Percentiles rank a stretch among this genome's conserved stretches.
phyloP scores from a whole-genome alignment of 2,797 vertebrate species.

The Antennarius maculatus region DNA sequence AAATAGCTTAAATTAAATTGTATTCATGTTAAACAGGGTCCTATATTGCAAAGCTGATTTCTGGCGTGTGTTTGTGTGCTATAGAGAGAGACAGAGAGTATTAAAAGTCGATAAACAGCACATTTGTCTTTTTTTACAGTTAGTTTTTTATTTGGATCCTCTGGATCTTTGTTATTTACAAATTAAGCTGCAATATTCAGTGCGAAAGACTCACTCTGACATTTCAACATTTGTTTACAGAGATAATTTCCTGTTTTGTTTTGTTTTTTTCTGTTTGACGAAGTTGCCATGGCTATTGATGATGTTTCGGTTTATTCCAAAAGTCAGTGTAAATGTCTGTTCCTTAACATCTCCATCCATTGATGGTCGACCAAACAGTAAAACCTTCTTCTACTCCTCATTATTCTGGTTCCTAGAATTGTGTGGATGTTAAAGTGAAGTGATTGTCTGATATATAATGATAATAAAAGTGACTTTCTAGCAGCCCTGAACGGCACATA shows the following conservation, averaged over 20 bases:
- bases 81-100: background rate
- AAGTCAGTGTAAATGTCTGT: conserved; percentile 10
- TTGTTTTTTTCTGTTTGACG: conserved; percentile 20
- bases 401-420: background rate
- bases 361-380: background rate
- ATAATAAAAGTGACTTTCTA: conserved; percentile 4
- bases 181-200: conserved; percentile 39
- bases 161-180: conserved; percentile 35
- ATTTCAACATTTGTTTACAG: conserved; percentile 28
- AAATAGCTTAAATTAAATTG: conserved; percentile 59
- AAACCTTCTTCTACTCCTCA: background rate
- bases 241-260: conserved; percentile 13
- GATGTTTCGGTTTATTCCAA: conserved; percentile 14
- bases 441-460: too few relatives aligned
- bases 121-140: conserved; percentile 8
- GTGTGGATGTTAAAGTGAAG: background rate
- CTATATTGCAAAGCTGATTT: conserved; percentile 43
- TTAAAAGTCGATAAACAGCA: conserved; percentile 26
- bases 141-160: conserved; percentile 18
- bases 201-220: conserved; percentile 18
- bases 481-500: conserved; percentile 45
- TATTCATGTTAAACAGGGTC: conserved; percentile 60
- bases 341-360: conserved; percentile 1
- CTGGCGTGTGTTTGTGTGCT: background rate
- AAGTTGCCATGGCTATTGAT: conserved; percentile 26